Conservation (phyloP, 1,140 invertebrate species). For the Whitmania pigra region DNA sequence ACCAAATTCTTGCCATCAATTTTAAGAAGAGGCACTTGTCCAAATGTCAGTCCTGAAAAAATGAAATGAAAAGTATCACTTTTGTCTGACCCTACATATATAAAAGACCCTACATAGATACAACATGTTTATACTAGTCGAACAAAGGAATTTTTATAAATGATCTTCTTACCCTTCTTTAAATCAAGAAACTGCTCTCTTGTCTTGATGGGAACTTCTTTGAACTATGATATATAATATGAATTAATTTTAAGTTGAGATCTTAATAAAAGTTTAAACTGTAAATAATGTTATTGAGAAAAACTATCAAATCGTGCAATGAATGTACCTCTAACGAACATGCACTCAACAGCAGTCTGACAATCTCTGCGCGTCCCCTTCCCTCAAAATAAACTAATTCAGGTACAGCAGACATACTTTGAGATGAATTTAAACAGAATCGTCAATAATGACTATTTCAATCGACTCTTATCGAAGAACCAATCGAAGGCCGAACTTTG, state of each 20-base stretch:
- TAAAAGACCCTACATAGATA: no score
- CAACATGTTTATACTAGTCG: not conserved
- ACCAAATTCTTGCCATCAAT: slow-evolving; percentile 5
- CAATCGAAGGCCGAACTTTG: no score
- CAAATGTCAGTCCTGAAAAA: slow-evolving; percentile 10
- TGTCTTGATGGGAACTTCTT: not conserved
- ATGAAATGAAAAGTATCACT: not conserved
- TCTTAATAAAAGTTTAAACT: not conserved
- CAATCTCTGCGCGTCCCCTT: not conserved
- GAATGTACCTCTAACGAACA: not conserved
- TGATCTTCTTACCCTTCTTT: not conserved
- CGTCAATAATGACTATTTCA: no score
- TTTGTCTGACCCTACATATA: not conserved
- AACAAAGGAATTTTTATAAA: not conserved
- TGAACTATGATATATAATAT: not conserved
- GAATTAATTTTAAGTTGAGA: not conserved
- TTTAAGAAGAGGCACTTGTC: slow-evolving; percentile 10
- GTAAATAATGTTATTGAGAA: not conserved
- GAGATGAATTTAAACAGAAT: no score
- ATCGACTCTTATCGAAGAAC: no score
- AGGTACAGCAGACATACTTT: no score
- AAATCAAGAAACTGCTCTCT: slow-evolving; percentile 1
- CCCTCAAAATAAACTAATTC: slow-evolving; percentile 10
- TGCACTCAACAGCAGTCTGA: slow-evolving; percentile 3
- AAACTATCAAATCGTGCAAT: not conserved